These are phyloP conservation scores for Shargacucullia verbasci DNA, from an alignment of 2,888 invertebrate species.

Conservation along the genomic window DNA sequence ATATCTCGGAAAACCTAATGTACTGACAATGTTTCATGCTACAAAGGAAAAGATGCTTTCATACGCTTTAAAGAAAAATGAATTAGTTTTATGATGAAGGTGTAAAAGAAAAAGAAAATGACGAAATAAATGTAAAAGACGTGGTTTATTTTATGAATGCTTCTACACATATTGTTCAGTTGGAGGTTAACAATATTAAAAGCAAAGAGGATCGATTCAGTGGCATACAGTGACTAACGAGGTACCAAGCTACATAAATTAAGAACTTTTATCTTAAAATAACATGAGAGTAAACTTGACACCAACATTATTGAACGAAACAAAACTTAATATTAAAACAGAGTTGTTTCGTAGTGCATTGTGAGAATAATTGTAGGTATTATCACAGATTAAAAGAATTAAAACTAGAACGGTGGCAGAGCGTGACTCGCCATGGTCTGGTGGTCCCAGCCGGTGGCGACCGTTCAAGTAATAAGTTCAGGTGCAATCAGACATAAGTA, in stretches of 20 bases:
- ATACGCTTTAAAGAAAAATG: not conserved
- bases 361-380: constrained; percentile 48
- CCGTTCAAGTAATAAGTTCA: constrained; percentile 60
- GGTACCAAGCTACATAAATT: no score
- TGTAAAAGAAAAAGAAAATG: not conserved
- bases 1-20: constrained; percentile 21
- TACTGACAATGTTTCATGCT: constrained; percentile 13
- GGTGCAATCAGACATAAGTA: constrained; percentile 43
- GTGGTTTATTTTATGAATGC: not conserved
- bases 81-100: not conserved
- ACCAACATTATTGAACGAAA: no score
- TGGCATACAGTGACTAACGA: no score
- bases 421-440: constrained; percentile 65
- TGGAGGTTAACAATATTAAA: no score
- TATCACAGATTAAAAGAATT: constrained; percentile 51
- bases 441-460: constrained; percentile 47
- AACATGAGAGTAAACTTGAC: no score
- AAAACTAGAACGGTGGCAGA: constrained; percentile 64
- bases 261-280: no score
- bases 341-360: constrained; percentile 37
- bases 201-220: no score
- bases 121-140: not conserved
- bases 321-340: constrained; percentile 18
- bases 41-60: not conserved
- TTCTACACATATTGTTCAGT: not conserved